A percentile compares a stretch with the other conserved stretches of the same genome.
phyloP scores from a whole-genome alignment of 1,140 invertebrate species.

The Calycopis cecrops region DNA sequence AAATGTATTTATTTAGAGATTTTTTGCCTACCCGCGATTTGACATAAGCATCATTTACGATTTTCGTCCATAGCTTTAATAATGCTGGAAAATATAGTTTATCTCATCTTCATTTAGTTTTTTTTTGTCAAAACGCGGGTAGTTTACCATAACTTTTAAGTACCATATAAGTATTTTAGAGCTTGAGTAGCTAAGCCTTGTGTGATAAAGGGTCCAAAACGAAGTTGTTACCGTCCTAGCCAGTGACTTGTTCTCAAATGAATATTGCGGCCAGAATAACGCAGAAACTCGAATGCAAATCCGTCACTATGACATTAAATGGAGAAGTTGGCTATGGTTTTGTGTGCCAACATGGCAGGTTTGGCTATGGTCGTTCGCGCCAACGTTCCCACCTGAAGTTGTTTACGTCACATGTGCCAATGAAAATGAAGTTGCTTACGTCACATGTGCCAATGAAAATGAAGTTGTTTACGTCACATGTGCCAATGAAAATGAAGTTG shows the following conservation, averaged over 20 bases:
- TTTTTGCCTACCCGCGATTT: background rate
- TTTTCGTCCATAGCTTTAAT: constrained; percentile 16
- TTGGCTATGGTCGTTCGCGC: background rate
- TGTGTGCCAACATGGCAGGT: background rate
- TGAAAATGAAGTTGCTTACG: background rate
- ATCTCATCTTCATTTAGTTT: background rate
- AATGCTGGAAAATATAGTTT: constrained; percentile 8
- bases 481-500: too few relatives aligned
- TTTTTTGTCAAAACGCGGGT: background rate
- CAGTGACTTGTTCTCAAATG: constrained; percentile 43
- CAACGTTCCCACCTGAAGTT: too few relatives aligned
- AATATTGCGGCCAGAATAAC: constrained; percentile 26
- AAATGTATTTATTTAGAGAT: constrained; percentile 3
- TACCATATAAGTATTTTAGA: constrained; percentile 66
- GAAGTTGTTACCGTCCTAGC: constrained; percentile 57
- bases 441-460: background rate
- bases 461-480: background rate
- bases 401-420: too few relatives aligned
- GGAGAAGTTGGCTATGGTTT: background rate
- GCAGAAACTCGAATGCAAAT: constrained; percentile 40
- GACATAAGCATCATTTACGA: background rate
- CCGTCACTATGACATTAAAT: constrained; percentile 2
- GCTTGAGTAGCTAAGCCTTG: constrained; percentile 41
- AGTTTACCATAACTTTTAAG: constrained; percentile 26
- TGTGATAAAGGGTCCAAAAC: constrained; percentile 55